Percentiles rank a stretch among this genome's conserved stretches.
phyloP scores from a whole-genome alignment of 2,113 vertebrate genomes.

The Laticauda colubrina region DNA sequence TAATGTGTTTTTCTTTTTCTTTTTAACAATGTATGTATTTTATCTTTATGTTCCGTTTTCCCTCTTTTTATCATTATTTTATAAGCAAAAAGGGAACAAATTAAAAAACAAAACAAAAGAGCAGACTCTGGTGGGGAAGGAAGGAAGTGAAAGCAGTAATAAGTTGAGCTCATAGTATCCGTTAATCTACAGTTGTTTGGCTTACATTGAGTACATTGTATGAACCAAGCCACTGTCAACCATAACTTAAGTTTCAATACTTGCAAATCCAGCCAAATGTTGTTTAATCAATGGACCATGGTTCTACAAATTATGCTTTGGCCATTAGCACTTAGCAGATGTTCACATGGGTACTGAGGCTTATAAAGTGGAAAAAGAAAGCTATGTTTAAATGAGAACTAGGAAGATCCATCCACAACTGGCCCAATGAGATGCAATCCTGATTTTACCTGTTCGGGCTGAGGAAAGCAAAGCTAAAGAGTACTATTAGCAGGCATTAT shows the following conservation, averaged over 20 bases:
- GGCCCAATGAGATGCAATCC: background rate
- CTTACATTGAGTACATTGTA: background rate
- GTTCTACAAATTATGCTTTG: background rate
- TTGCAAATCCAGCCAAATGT: background rate
- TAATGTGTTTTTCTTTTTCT: background rate
- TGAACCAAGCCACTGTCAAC: background rate
- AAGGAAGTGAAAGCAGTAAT: background rate
- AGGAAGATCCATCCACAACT: background rate
- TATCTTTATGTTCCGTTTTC: background rate
- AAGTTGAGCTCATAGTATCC: background rate
- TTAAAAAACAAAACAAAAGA: too few species aligned
- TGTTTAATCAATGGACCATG: background rate
- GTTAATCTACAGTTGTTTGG: background rate
- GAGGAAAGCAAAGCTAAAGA: background rate
- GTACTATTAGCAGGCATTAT: background rate
- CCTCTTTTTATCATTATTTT: background rate
- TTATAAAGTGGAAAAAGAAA: background rate
- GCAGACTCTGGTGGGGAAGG: background rate
- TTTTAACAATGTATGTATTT: background rate
- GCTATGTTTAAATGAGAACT: background rate
- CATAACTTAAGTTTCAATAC: background rate
- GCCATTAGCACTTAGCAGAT: background rate
- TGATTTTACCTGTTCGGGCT: rapidly evolving
- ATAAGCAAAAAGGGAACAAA: background rate
- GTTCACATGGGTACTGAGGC: background rate